Percentiles rank a stretch among this genome's conserved stretches.
Conservation (phyloP, 1,140 invertebrate genomes). For the Watersipora subatra region DNA sequence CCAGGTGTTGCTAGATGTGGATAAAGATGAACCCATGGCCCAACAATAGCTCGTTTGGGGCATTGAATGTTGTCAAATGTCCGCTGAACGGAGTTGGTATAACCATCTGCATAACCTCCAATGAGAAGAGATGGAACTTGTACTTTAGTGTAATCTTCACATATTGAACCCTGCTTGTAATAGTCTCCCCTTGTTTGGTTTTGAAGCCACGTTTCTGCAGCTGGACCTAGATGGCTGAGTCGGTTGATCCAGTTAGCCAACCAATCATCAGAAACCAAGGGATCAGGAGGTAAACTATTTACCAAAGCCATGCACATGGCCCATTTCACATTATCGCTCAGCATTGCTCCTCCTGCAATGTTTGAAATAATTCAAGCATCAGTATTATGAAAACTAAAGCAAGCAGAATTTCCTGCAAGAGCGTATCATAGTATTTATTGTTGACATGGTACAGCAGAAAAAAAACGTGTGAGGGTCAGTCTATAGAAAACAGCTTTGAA, state of each 20-base stretch:
- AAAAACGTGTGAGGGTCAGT: too few relatives aligned
- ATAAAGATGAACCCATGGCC: not conserved
- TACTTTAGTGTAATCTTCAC: not conserved
- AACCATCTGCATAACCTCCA: not conserved
- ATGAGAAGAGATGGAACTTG: not conserved
- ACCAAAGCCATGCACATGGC: not conserved
- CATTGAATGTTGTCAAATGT: not conserved
- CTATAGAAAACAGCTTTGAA: too few relatives aligned
- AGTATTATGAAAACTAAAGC: too few relatives aligned
- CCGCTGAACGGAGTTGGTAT: not conserved
- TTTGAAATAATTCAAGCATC: too few relatives aligned
- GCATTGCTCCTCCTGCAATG: not conserved
- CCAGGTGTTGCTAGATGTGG: not conserved
- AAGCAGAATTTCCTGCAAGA: too few relatives aligned
- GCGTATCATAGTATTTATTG: too few relatives aligned
- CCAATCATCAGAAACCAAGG: not conserved
- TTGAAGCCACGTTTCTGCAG: not conserved
- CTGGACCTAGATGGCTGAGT: not conserved
- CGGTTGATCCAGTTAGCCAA: not conserved
- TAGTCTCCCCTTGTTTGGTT: not conserved
- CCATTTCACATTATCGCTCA: not conserved
- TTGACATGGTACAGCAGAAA: too few relatives aligned
- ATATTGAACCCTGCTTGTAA: not conserved
- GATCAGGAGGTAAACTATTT: not conserved
- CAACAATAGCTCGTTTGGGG: not conserved